These are phyloP conservation scores for Lutra lutra DNA, from an alignment of 2,797 vertebrate species.

Conservation along the genomic window DNA sequence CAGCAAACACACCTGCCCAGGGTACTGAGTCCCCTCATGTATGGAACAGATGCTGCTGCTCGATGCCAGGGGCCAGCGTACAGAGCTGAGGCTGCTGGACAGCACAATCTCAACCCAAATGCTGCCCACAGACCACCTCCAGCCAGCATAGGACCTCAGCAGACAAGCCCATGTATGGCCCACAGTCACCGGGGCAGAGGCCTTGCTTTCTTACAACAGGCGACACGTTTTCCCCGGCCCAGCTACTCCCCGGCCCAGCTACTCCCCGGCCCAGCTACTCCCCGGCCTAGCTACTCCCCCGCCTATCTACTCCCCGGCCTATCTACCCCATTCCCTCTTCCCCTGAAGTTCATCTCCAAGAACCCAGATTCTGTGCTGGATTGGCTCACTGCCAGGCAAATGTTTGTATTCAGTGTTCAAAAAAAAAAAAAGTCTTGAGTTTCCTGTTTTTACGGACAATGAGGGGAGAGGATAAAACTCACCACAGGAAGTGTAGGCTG, in stretches of 20 bases:
- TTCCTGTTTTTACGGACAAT: not conserved
- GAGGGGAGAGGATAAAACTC: slow-evolving; percentile 71
- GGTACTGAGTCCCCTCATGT: rapidly evolving
- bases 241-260: too few species aligned
- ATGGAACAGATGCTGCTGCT: not conserved
- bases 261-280: rapidly evolving
- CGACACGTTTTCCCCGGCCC: rapidly evolving
- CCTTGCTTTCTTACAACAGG: not conserved
- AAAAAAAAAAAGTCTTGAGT: not conserved
- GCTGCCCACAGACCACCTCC: not conserved
- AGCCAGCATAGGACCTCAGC: not conserved
- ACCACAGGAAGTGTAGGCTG: slow-evolving; percentile 93
- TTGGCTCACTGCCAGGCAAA: not conserved
- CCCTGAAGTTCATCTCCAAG: not conserved
- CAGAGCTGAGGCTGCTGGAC: not conserved
- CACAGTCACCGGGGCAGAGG: not conserved
- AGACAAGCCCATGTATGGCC: not conserved
- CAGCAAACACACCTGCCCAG: too few species aligned
- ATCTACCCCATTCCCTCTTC: not conserved
- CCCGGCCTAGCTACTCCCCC: rapidly evolving
- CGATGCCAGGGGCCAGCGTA: rapidly evolving
- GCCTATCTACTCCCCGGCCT: rapidly evolving
- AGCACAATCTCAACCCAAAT: not conserved
- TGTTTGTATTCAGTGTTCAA: not conserved
- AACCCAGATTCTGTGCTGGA: not conserved